These are phyloP conservation scores for Hyalella azteca DNA, from an alignment of 2,888 invertebrate genomes.

Conservation along the genomic window DNA sequence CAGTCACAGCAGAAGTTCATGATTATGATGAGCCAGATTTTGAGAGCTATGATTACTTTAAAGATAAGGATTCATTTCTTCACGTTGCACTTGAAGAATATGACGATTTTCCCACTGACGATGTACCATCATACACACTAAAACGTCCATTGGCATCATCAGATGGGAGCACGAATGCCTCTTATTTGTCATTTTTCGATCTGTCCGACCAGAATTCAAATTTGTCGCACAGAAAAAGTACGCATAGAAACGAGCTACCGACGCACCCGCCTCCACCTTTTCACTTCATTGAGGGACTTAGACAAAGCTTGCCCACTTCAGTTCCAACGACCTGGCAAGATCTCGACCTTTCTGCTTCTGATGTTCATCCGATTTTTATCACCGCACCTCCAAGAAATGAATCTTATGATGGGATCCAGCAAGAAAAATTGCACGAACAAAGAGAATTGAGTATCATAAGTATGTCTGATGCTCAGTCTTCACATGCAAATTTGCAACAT, in stretches of 20 bases:
- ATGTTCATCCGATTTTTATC: background rate
- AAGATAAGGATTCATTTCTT: background rate
- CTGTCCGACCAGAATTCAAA: background rate
- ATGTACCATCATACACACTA: constrained; percentile 2
- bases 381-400: too few species aligned
- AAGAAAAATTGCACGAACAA: too few species aligned
- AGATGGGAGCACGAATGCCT: background rate
- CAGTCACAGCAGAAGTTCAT: background rate
- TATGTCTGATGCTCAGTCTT: too few species aligned
- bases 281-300: background rate
- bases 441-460: too few species aligned
- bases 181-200: background rate
- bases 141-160: background rate
- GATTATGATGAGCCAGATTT: background rate
- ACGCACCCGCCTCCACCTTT: constrained; percentile 2
- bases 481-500: too few species aligned
- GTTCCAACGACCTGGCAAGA: constrained; percentile 12
- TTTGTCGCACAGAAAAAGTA: background rate
- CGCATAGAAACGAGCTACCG: background rate
- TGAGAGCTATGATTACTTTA: background rate
- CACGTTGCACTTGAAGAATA: background rate
- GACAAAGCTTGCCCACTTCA: background rate
- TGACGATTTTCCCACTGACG: background rate
- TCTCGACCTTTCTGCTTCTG: background rate
- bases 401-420: too few species aligned